A percentile compares a stretch with the other conserved stretches of the same genome.
These are phyloP conservation scores for Hycleus phaleratus DNA, from an alignment of 1,140 invertebrate species.

Conservation along the genomic window DNA sequence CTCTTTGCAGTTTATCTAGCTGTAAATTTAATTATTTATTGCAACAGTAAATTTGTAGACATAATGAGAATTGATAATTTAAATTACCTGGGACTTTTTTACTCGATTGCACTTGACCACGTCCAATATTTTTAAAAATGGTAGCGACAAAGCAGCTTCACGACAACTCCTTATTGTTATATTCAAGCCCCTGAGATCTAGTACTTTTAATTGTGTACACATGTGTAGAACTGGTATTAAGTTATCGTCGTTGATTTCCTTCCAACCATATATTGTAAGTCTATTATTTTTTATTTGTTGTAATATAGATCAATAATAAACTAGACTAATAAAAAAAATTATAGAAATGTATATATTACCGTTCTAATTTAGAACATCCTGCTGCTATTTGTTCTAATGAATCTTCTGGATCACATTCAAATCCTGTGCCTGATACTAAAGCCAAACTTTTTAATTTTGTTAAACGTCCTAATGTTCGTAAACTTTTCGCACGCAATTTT, in stretches of 20 bases:
- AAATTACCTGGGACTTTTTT: slow-evolving; percentile 22
- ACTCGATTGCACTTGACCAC: slow-evolving; percentile 27
- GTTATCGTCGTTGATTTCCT: slow-evolving; percentile 27
- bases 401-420: slow-evolving; percentile 28
- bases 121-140: slow-evolving; percentile 23
- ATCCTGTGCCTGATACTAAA: slow-evolving; percentile 18
- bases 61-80: not conserved
- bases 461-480: slow-evolving; percentile 22
- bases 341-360: slow-evolving; percentile 1
- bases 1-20: slow-evolving; percentile 5
- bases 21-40: too few species aligned
- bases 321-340: too few species aligned
- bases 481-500: slow-evolving; percentile 21
- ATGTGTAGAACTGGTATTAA: slow-evolving; percentile 24
- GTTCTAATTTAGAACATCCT: slow-evolving; percentile 26
- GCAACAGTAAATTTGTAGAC: not conserved
- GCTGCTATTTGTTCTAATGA: slow-evolving; percentile 25
- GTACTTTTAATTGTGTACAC: slow-evolving; percentile 21
- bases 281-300: slow-evolving; percentile 6
- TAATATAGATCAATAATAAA: not conserved
- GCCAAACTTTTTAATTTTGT: slow-evolving; percentile 22
- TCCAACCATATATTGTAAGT: slow-evolving; percentile 26
- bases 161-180: slow-evolving; percentile 29
- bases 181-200: slow-evolving; percentile 25
- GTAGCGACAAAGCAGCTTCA: slow-evolving; percentile 25